A percentile compares a stretch with the other conserved stretches of the same genome.
Conservation (phyloP, 2,888 invertebrate genomes). For the Oithona nana region DNA sequence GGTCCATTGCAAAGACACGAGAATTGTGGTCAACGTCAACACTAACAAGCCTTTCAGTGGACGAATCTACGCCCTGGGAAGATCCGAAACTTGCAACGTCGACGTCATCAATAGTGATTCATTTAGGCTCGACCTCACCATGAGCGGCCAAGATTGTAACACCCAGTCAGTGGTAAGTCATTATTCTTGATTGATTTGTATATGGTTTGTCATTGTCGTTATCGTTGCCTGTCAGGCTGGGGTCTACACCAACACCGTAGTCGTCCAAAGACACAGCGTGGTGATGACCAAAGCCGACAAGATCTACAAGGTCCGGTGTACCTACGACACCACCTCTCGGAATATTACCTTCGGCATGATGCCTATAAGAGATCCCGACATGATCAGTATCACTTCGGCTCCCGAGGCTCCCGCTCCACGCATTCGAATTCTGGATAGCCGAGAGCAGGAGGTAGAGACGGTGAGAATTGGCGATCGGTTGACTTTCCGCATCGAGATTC, state of each 20-base stretch:
- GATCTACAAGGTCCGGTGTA: conserved; percentile 82
- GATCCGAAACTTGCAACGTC: conserved; percentile 79
- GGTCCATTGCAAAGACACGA: conserved; percentile 81
- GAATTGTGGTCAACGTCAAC: conserved; percentile 74
- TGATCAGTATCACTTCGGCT: conserved; percentile 85
- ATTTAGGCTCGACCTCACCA: conserved; percentile 74
- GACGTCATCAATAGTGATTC: conserved; percentile 79
- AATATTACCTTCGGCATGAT: conserved; percentile 94
- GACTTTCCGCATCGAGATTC: conserved; percentile 86
- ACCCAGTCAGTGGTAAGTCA: conserved; percentile 76
- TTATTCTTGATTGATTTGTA: neutral
- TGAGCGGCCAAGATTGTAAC: conserved; percentile 85
- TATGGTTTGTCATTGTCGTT: neutral
- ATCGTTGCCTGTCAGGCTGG: conserved; percentile 48
- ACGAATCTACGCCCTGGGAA: conserved; percentile 74
- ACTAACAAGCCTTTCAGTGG: conserved; percentile 89
- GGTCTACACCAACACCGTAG: conserved; percentile 80
- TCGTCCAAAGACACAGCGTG: conserved; percentile 81
- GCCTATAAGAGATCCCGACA: conserved; percentile 86
- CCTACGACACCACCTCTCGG: conserved; percentile 87
- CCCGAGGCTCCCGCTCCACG: conserved; percentile 86
- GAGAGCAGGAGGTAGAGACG: conserved; percentile 72
- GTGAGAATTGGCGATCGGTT: conserved; percentile 83
- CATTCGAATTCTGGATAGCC: conserved; percentile 70
- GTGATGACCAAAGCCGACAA: conserved; percentile 93